Base-by-base conservation (phyloP, 2,888 invertebrate genomes). In the Teinopalpus imperialis region DNA sequence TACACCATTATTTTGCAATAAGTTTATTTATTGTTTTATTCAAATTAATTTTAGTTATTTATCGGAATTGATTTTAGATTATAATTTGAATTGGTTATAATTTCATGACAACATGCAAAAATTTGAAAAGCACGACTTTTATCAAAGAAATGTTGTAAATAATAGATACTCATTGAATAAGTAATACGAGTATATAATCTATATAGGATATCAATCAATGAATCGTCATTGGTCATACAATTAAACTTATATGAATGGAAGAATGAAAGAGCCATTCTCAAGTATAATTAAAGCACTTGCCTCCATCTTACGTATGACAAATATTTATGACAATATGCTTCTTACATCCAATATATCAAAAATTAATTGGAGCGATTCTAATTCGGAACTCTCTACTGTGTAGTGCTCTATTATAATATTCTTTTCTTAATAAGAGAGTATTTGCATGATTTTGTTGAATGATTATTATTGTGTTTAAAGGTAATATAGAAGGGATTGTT, bases 131-230 rank as follows among this genome's bases (percentile, higher is more conserved):
- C 68, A 71, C 67, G 81, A 85, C 76, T 72, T 79, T 74, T 77
- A 83, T 81, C 73, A 81, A 81, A 80, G 66, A 62, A 73, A 68
- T 71, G 61, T 64, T 87, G 86, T 87, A 87, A 78, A 87, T 87
- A 87, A 73, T 82, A 85, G 81, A 76, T 81, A 83, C 78, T 81
- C 78, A 75, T 79, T 75, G 74, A 69, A 69, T 82, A 85, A 81
- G 79, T 86, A 86, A 81, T n/a, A n/a, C n/a, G 77, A 79, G 66
- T 81, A 47, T 57, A 60, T 57, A 53, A 81, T 82, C 80, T 77
- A 77, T 75, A 66, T 77, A 85, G 78, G 70, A 65, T 69, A 69
- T 59, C 57, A 66, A 69, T 67, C 69, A 69, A 72, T 69, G 54
- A 71, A 75, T 71, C 70, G 73, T 74, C 69, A 77, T 67, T 71